phyloP scores from a whole-genome alignment of 2,888 invertebrate species.

The Ophion slaviceki region DNA sequence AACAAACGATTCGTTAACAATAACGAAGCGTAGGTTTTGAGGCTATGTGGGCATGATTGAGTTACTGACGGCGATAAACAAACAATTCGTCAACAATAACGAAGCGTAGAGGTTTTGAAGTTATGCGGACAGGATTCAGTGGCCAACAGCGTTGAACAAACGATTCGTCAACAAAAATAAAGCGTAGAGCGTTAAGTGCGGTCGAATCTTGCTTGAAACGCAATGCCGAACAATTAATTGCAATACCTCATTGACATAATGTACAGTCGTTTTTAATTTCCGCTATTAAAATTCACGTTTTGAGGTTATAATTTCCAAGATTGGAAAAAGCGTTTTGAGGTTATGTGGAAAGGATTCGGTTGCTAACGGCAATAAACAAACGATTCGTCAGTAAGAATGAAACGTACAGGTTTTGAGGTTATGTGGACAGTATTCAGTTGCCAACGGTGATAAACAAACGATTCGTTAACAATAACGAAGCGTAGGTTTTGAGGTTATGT shows the following conservation, averaged over 20 bases:
- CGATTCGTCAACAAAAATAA: conserved; percentile 1
- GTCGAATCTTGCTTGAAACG: background rate
- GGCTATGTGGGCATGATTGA: background rate
- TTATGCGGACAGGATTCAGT: background rate
- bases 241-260: background rate
- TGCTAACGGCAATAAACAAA: background rate
- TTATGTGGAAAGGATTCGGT: background rate
- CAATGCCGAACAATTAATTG: background rate
- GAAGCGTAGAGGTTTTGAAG: background rate
- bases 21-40: too few species aligned
- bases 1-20: too few species aligned
- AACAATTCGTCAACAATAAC: background rate
- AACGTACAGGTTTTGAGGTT: too few species aligned
- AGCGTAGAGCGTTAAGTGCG: background rate
- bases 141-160: background rate
- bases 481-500: too few species aligned
- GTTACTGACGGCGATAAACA: background rate
- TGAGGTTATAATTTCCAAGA: background rate
- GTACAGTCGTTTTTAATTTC: background rate
- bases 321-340: background rate
- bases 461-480: too few species aligned
- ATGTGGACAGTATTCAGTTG: background rate
- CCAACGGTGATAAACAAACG: too few species aligned
- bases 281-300: background rate
- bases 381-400: too few species aligned